phyloP scores from a whole-genome alignment of 2,113 vertebrate species.

The Calypte anna region DNA sequence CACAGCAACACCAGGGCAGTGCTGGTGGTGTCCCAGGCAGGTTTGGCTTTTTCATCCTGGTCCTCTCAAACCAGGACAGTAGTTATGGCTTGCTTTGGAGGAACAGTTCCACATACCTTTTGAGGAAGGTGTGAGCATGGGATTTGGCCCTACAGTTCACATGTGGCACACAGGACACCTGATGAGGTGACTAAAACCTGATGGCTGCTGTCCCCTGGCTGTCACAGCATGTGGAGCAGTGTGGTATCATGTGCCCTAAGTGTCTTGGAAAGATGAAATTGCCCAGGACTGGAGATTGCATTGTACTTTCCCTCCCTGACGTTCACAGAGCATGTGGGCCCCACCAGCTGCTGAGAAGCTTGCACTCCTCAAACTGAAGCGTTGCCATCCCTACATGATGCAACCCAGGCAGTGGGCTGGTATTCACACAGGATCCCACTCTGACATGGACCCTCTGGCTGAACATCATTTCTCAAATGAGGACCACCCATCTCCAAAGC shows the following conservation, averaged over 20 bases:
- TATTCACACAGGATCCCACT: neutral
- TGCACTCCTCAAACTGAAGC: neutral
- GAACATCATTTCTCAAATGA: neutral
- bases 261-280: rapidly evolving
- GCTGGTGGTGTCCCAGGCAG: too few relatives aligned
- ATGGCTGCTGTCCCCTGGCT: neutral
- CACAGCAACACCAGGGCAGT: too few relatives aligned
- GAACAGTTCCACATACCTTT: neutral
- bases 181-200: neutral
- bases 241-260: rapidly evolving
- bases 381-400: too few relatives aligned
- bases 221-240: neutral
- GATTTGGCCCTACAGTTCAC: neutral
- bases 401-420: neutral
- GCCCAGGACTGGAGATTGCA: neutral
- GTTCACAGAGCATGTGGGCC: neutral
- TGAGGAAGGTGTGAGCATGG: neutral
- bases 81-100: neutral
- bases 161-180: neutral
- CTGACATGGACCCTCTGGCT: neutral
- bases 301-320: neutral
- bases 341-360: neutral
- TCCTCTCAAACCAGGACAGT: too few relatives aligned
- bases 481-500: neutral
- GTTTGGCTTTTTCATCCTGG: too few relatives aligned